Evolutionary conservation across 2,113 vertebrate genomes (phyloP).

Genomic region (Xiphophorus hellerii): DNA sequence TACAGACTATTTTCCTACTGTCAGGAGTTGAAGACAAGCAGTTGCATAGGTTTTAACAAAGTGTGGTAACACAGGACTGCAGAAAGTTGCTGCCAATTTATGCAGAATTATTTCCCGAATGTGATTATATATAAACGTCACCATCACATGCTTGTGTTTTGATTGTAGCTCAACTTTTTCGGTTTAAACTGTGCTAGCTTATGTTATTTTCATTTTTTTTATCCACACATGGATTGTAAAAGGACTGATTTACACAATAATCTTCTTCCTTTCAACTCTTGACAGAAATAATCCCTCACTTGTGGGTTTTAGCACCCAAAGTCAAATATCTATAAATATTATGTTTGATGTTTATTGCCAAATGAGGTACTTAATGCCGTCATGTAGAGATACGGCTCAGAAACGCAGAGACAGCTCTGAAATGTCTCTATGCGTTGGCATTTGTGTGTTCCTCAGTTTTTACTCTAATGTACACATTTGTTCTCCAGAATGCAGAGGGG

Average conservation of each 20-base stretch:
- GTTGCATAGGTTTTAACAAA: conserved; percentile 81
- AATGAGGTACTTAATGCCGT: conserved; percentile 34
- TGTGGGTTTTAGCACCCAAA: conserved; percentile 23
- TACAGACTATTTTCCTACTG: conserved; percentile 78
- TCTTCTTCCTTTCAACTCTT: conserved; percentile 47
- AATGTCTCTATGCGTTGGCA: conserved; percentile 10
- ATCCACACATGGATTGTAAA: conserved; percentile 55
- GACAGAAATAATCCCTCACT: conserved; percentile 40
- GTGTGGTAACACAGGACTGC: conserved; percentile 73
- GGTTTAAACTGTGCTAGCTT: conserved; percentile 38
- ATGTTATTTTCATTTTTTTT: conserved; percentile 34
- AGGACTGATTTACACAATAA: conserved; percentile 54
- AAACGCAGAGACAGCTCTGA: conserved; percentile 13
- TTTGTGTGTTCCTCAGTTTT: conserved; percentile 29
- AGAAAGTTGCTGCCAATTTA: conserved; percentile 80
- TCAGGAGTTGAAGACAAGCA: conserved; percentile 69
- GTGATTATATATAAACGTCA: conserved; percentile 67
- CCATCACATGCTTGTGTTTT: conserved; percentile 61
- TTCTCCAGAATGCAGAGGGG: conserved; percentile 1
- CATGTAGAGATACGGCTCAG: conserved; percentile 7
- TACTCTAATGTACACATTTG: conserved; percentile 22
- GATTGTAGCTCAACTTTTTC: conserved; percentile 54
- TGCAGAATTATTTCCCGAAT: conserved; percentile 77
- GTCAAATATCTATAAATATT: conserved; percentile 32
- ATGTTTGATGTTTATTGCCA: conserved; percentile 52